Conservation (phyloP, 1,140 invertebrate genomes). For the Plectus sambesii region DNA sequence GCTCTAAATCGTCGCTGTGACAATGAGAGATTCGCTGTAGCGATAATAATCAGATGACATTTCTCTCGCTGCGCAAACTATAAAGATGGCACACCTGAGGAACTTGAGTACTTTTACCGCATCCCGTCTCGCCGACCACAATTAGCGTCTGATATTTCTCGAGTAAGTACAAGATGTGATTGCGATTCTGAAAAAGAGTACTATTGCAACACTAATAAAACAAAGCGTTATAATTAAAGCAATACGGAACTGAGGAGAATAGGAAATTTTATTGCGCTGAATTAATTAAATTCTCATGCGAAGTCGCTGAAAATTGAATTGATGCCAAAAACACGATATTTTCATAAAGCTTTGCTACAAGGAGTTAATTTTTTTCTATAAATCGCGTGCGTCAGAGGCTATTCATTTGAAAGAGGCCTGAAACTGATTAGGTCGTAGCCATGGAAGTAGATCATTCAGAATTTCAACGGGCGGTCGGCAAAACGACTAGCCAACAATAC, state of each 20-base stretch:
- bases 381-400: no score
- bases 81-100: conserved; percentile 61
- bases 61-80: conserved; percentile 2
- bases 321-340: neutral
- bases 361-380: neutral
- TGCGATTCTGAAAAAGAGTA: conserved; percentile 27
- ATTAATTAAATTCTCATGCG: neutral
- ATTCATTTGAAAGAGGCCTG: no score
- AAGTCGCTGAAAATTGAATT: neutral
- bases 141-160: conserved; percentile 81
- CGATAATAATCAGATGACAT: no score
- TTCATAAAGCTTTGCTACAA: neutral
- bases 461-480: no score
- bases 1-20: no score
- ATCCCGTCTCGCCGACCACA: conserved; percentile 84
- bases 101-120: conserved; percentile 91
- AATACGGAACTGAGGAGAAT: neutral
- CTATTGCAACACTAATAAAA: neutral
- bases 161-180: conserved; percentile 49
- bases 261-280: neutral
- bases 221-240: neutral
- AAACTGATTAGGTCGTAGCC: no score
- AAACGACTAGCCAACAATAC: no score
- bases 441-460: no score
- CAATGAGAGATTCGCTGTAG: no score